phyloP scores from a whole-genome alignment of 2,888 invertebrate species.

The Drosophila aldrichi region DNA sequence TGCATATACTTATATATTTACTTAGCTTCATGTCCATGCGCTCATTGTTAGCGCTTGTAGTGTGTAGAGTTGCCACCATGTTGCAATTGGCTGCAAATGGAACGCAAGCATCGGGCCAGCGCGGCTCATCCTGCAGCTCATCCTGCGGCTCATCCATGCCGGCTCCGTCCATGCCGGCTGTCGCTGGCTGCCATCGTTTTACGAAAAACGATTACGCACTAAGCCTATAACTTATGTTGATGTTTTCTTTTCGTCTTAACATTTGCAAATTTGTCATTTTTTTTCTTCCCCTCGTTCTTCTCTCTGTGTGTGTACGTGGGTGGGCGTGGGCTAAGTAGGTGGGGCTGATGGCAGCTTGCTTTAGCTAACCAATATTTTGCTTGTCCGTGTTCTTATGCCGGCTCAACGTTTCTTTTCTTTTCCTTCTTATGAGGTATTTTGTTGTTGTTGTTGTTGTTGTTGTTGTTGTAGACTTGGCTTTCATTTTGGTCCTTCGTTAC shows the following conservation, averaged over 20 bases:
- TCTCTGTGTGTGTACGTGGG: not conserved
- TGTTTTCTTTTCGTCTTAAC: constrained; percentile 82
- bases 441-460: constrained; percentile 16
- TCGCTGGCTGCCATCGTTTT: constrained; percentile 57
- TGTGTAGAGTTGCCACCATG: constrained; percentile 9
- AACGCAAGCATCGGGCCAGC: constrained; percentile 23
- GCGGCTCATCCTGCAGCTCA: not conserved
- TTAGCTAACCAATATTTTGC: constrained; percentile 69
- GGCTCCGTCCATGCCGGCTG: constrained; percentile 10
- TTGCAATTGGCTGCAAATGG: constrained; percentile 15
- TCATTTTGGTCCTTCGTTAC: constrained; percentile 22
- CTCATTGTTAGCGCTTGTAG: constrained; percentile 1
- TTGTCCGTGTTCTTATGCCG: constrained; percentile 66
- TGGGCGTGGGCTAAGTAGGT: not conserved
- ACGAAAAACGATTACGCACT: constrained; percentile 81
- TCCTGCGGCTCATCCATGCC: constrained; percentile 4
- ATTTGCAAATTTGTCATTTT: constrained; percentile 82
- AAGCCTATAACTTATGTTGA: constrained; percentile 82
- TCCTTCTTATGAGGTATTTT: constrained; percentile 12
- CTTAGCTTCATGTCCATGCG: no score
- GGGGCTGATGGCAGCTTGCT: constrained; percentile 22
- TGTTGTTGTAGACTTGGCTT: constrained; percentile 18
- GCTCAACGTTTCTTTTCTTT: constrained; percentile 49
- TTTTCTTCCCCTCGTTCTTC: constrained; percentile 34
- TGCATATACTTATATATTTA: no score